A percentile compares a stretch with the other conserved stretches of the same genome.
Evolutionary conservation across 1,140 invertebrate genomes (phyloP).

Genomic region (Eupristina koningsbergeri): DNA sequence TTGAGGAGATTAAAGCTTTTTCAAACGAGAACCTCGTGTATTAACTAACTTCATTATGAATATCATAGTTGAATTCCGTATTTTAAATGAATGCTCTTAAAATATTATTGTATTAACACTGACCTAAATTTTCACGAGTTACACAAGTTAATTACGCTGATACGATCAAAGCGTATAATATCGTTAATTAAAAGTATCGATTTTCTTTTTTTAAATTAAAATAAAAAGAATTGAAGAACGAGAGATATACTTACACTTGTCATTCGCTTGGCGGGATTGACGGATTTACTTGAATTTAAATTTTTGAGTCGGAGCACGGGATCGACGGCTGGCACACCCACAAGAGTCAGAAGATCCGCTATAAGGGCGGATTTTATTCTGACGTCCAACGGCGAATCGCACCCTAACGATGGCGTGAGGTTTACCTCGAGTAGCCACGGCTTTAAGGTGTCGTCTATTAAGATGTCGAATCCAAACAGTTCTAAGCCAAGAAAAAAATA

Average conservation of each 20-base stretch:
- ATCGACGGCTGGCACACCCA: slow-evolving; percentile 88
- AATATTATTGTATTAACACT: too few relatives aligned
- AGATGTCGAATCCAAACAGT: slow-evolving; percentile 95
- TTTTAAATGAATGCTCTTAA: too few relatives aligned
- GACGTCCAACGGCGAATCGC: slow-evolving; percentile 92
- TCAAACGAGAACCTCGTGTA: too few relatives aligned
- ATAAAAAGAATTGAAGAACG: background rate
- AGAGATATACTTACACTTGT: slow-evolving; percentile 58
- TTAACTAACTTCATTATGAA: too few relatives aligned
- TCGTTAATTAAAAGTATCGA: background rate
- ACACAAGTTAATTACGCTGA: background rate
- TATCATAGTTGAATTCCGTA: too few relatives aligned
- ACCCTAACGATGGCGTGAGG: slow-evolving; percentile 92
- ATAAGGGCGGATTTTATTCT: slow-evolving; percentile 93
- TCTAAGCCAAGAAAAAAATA: slow-evolving; percentile 75
- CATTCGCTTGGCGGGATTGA: slow-evolving; percentile 61
- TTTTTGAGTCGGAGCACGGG: slow-evolving; percentile 76
- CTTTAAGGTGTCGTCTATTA: slow-evolving; percentile 91
- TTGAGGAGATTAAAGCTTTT: too few relatives aligned
- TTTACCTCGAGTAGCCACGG: slow-evolving; percentile 96
- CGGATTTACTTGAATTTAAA: slow-evolving; percentile 57
- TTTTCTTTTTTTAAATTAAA: slow-evolving; percentile 22
- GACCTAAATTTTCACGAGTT: slow-evolving; percentile 24
- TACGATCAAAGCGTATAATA: background rate
- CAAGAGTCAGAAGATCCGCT: slow-evolving; percentile 90